Evolutionary conservation across 2,888 invertebrate species (phyloP), one percentile per base, ranked within the genome.

Genomic region (Rhingia rostrata): DNA sequence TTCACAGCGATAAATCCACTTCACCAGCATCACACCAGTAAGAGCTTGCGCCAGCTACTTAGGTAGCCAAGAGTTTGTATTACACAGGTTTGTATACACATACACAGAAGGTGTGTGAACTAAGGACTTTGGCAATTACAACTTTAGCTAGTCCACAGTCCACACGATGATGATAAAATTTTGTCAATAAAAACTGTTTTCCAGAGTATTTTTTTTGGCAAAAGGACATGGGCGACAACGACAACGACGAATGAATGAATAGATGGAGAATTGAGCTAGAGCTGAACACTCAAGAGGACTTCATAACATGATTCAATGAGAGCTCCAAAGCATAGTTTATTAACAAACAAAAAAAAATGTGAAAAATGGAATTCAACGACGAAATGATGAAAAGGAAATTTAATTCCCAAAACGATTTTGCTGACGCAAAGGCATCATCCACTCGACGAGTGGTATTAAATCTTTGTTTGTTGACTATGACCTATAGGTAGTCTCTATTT

Each of bases 51-150:
- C 22, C 22, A 22, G 22, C 22, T 49, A 10, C 32, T 30, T 6
- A 51, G 53, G 61, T 4, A 14, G 6, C 9, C 10, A 39, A 41
- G 4, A 7, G 6, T 39, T 12, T 7, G 12, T 12, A 22, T 22
- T 39, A 33, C 30, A 33, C 7, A n/a, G 37, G 70, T 54, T 14
- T 6, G 32, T 47, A 12, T 30, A 12, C n/a, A 22, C 22, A 22
- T 12, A 14, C 10, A 4, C 41, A 41, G 30, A 37, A 35, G 60
- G 39, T 63, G 7, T 63, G 47, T 47, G 43, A 39, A 63, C 63
- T 58, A 79, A 66, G 45, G 72, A 69, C 63, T 74, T 81, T 74
- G 61, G 63, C 80, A 81, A 74, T 81, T 74, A 81, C 56, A 81
- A 81, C 61, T 74, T 81, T 74, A 41, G 49, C 56, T 56, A 63